phyloP scores from a whole-genome alignment of 2,888 invertebrate species.

The Cataglyphis livida region DNA sequence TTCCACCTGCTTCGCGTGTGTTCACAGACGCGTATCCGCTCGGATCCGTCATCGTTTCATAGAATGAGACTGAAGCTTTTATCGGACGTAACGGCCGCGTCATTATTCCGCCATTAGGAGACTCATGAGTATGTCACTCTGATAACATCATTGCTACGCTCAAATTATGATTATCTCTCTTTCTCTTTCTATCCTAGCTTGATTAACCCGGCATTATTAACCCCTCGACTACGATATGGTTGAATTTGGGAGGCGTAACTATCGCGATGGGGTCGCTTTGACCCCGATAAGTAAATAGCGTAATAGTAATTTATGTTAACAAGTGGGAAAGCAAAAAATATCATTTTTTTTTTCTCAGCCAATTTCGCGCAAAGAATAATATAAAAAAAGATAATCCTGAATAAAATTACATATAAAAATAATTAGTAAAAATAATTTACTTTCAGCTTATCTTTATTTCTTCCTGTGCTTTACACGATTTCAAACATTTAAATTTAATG shows the following conservation, averaged over 20 bases:
- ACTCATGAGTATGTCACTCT: conserved; percentile 38
- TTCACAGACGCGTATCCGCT: not conserved
- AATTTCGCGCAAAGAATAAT: not conserved
- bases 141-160: conserved; percentile 51
- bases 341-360: not conserved
- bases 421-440: not conserved
- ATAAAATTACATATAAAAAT: not conserved
- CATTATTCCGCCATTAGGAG: conserved; percentile 32
- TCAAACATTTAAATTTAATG: not conserved
- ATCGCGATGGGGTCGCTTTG: conserved; percentile 4
- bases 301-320: conserved; percentile 27
- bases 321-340: conserved; percentile 3
- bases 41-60: conserved; percentile 11
- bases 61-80: conserved; percentile 63
- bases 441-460: not conserved
- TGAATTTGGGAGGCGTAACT: conserved; percentile 39
- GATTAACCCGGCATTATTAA: conserved; percentile 39
- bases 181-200: conserved; percentile 9
- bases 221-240: conserved; percentile 21
- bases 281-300: conserved; percentile 32
- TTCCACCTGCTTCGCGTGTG: conserved; percentile 27
- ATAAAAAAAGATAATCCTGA: not conserved
- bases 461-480: not conserved
- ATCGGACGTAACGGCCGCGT: conserved; percentile 57
- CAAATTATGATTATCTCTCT: conserved; percentile 35